A percentile compares a stretch with the other conserved stretches of the same genome.
These are phyloP conservation scores for Paraescarpia echinospica DNA, from an alignment of 1,140 invertebrate species.

Conservation along the genomic window DNA sequence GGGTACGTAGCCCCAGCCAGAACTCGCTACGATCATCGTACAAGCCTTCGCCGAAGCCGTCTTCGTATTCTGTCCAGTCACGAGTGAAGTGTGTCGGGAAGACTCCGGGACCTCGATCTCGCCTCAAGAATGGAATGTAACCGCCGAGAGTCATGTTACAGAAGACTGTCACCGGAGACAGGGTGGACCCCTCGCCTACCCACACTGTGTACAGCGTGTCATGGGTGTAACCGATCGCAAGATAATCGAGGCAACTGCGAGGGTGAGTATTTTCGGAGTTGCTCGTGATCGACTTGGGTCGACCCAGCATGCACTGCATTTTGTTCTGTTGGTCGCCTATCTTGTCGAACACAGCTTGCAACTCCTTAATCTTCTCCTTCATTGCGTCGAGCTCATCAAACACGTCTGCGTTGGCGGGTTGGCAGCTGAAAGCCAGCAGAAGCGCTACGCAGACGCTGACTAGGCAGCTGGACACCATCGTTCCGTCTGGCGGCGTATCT, in stretches of 20 bases:
- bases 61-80: neutral
- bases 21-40: neutral
- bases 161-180: neutral
- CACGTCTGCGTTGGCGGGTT: neutral
- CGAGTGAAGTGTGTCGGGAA: neutral
- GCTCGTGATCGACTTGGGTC: neutral
- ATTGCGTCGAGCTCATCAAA: neutral
- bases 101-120: neutral
- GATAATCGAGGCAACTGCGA: neutral
- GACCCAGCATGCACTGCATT: neutral
- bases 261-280: neutral
- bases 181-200: neutral
- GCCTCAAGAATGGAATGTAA: neutral
- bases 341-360: neutral
- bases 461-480: neutral
- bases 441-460: neutral
- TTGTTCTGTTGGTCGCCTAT: neutral
- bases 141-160: neutral
- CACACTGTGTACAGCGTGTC: neutral
- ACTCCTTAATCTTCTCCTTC: neutral
- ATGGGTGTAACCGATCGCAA: neutral
- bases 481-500: neutral
- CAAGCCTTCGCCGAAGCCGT: neutral
- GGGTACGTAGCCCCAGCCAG: neutral
- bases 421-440: neutral